These are phyloP conservation scores for Cavia aperea DNA, from an alignment of 2,113 vertebrate genomes.

Conservation along the genomic window DNA sequence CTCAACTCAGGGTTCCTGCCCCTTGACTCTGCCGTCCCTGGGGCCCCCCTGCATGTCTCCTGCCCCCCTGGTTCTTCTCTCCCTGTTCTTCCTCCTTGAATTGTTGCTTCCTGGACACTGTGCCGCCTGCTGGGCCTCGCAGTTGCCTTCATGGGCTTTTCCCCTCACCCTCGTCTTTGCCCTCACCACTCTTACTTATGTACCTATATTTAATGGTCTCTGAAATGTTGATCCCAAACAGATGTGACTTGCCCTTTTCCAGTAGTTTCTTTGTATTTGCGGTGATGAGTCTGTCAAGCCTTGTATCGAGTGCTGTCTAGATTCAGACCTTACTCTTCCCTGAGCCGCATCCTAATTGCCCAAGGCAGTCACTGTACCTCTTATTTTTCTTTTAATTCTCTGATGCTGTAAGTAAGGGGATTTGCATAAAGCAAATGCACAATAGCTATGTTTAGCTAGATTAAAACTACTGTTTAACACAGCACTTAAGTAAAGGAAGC, in stretches of 20 bases:
- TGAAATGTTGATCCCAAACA: background rate
- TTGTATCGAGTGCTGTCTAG: background rate
- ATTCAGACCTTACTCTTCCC: background rate
- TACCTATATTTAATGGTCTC: background rate
- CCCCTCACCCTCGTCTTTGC: background rate
- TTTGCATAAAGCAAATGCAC: background rate
- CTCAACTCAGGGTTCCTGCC: fast-evolving
- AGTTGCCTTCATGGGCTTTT: background rate
- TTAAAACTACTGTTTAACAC: background rate
- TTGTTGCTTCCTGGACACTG: background rate
- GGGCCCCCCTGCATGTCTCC: background rate
- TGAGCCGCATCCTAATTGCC: background rate
- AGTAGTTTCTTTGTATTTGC: background rate
- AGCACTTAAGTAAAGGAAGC: slow-evolving; percentile 13
- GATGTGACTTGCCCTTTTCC: background rate
- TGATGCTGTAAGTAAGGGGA: background rate
- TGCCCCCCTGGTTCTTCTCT: background rate
- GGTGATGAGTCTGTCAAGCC: background rate
- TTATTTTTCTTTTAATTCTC: background rate
- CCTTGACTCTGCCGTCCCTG: fast-evolving
- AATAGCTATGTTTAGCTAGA: background rate
- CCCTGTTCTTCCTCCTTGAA: too few species aligned
- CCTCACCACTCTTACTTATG: background rate
- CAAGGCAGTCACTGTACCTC: background rate
- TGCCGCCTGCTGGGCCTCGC: too few species aligned